Evolutionary conservation across 2,888 invertebrate genomes (phyloP).

Genomic region (Tinea pellionella): DNA sequence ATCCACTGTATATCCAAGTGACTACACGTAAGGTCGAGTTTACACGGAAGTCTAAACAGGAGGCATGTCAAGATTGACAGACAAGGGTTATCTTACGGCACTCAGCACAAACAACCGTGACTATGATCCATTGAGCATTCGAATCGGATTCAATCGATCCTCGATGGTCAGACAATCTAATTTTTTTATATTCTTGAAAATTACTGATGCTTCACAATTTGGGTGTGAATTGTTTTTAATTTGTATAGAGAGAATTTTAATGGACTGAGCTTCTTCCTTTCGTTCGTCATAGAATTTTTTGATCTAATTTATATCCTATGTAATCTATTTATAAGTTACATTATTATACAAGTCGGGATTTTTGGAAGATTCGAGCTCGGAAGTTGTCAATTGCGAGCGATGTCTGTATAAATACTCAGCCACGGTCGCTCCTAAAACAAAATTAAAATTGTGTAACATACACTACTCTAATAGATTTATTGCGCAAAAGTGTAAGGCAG

Average conservation of each 20-base stretch:
- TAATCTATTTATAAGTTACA: too few relatives aligned
- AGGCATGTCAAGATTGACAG: slow-evolving; percentile 7
- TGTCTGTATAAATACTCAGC: background rate
- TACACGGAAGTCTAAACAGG: background rate
- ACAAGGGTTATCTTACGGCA: slow-evolving; percentile 24
- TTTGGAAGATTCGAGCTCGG: too few relatives aligned
- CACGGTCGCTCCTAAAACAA: too few relatives aligned
- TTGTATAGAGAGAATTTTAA: background rate
- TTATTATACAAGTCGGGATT: too few relatives aligned
- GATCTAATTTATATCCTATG: too few relatives aligned
- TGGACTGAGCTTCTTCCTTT: too few relatives aligned
- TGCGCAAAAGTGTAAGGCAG: too few relatives aligned
- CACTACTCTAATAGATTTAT: too few relatives aligned
- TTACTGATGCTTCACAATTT: slow-evolving; percentile 36
- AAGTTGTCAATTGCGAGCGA: too few relatives aligned
- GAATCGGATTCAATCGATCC: slow-evolving; percentile 45
- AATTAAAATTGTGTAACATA: too few relatives aligned
- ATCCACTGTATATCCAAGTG: background rate
- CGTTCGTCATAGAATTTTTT: too few relatives aligned
- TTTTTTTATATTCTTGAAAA: slow-evolving; percentile 45
- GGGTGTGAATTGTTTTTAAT: slow-evolving; percentile 31
- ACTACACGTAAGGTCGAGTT: background rate
- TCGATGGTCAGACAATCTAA: slow-evolving; percentile 43
- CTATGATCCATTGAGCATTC: slow-evolving; percentile 42
- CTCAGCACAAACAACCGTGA: slow-evolving; percentile 44